Percentiles rank a stretch among this genome's conserved stretches.
These are phyloP conservation scores for Halichoerus grypus DNA, from an alignment of 2,113 vertebrate genomes.

Conservation along the genomic window DNA sequence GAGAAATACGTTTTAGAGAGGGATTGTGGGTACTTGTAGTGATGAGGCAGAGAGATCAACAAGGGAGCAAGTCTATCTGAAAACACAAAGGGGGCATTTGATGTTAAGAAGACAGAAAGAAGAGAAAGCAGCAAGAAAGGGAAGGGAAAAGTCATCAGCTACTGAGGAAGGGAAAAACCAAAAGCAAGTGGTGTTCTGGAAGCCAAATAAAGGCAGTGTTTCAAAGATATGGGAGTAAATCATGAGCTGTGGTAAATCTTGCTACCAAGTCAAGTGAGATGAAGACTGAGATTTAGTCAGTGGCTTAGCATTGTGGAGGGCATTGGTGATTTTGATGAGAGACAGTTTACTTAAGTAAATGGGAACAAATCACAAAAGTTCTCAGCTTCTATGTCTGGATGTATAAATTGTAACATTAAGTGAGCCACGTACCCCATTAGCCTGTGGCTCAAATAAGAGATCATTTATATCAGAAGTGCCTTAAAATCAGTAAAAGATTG, in stretches of 20 bases:
- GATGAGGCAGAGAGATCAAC: background rate
- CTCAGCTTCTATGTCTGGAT: background rate
- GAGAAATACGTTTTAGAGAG: background rate
- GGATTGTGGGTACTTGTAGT: background rate
- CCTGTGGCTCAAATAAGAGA: background rate
- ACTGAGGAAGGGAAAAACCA: background rate
- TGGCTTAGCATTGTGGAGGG: background rate
- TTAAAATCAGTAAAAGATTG: background rate
- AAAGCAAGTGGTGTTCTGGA: background rate
- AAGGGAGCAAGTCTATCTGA: background rate
- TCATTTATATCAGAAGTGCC: background rate
- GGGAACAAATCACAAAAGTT: background rate
- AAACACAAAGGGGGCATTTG: background rate
- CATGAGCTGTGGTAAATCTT: background rate
- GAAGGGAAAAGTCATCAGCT: background rate
- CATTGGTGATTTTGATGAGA: background rate
- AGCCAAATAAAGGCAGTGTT: background rate
- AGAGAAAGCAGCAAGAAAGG: background rate
- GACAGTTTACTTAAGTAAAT: background rate
- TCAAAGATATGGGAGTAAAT: background rate
- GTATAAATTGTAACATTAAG: background rate
- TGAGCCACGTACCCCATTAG: background rate
- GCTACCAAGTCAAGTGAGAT: background rate
- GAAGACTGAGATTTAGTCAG: too few species aligned
- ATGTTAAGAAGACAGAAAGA: background rate